phyloP scores from a whole-genome alignment of 2,888 invertebrate species.

The Apomyelois bistriatella region DNA sequence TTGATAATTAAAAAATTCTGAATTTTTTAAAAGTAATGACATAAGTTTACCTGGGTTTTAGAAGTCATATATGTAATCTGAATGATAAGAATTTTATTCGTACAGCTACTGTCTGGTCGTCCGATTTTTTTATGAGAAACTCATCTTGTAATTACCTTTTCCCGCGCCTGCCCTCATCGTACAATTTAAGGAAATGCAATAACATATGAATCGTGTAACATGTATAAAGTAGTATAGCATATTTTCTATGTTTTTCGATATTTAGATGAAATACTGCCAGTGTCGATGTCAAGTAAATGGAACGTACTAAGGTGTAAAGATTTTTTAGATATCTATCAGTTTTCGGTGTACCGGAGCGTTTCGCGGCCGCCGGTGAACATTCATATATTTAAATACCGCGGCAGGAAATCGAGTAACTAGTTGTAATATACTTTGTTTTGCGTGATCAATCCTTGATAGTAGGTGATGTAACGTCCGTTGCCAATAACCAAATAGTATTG shows the following conservation, averaged over 20 bases:
- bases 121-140: background rate
- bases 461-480: constrained; percentile 56
- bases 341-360: constrained; percentile 24
- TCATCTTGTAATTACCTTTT: constrained; percentile 21
- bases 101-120: background rate
- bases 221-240: constrained; percentile 71
- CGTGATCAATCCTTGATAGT: constrained; percentile 47
- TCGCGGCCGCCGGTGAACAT: constrained; percentile 18
- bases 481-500: constrained; percentile 74
- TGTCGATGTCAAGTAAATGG: constrained; percentile 44
- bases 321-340: constrained; percentile 25
- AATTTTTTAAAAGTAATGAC: too few relatives aligned
- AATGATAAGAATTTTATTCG: background rate
- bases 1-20: too few relatives aligned
- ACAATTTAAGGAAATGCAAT: constrained; percentile 69
- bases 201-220: constrained; percentile 68
- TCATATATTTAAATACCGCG: constrained; percentile 20
- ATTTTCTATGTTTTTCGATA: constrained; percentile 75
- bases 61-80: background rate
- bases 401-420: constrained; percentile 31
- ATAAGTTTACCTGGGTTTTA: background rate
- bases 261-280: constrained; percentile 72
- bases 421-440: constrained; percentile 36
- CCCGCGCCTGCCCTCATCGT: constrained; percentile 42
- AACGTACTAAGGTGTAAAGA: constrained; percentile 31